These are phyloP conservation scores for Cryptoprocta ferox DNA, from an alignment of 2,797 vertebrate genomes.

Conservation along the genomic window DNA sequence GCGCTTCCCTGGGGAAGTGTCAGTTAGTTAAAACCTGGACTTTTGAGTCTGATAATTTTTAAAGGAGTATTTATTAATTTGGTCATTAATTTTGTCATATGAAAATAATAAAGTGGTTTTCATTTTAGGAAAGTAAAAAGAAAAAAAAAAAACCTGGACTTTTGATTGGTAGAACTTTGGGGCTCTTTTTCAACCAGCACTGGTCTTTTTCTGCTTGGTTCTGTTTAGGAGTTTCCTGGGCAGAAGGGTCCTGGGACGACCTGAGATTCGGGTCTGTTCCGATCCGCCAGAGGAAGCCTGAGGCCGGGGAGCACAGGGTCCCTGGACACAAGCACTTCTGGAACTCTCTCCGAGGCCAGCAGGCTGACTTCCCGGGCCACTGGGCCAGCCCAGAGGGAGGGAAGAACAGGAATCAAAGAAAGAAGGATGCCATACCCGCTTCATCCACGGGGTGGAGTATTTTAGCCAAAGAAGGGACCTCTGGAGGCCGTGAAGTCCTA, in stretches of 20 bases:
- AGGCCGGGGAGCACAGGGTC: neutral
- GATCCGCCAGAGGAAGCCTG: neutral
- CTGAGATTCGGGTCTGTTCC: neutral
- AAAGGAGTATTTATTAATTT: too few relatives aligned
- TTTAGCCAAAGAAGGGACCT: conserved; percentile 59
- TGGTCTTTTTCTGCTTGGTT: neutral
- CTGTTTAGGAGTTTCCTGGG: neutral
- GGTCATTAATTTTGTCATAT: too few relatives aligned
- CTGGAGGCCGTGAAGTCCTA: rapidly evolving
- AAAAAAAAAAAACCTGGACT: neutral
- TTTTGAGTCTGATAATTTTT: too few relatives aligned
- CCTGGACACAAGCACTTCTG: neutral
- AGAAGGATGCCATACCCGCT: neutral
- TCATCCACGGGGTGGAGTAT: conserved; percentile 73
- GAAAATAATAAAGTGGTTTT: too few relatives aligned
- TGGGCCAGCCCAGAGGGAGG: rapidly evolving
- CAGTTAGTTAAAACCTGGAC: neutral
- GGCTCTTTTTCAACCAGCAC: neutral
- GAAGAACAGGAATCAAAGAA: neutral
- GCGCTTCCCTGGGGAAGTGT: neutral
- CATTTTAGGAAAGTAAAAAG: too few relatives aligned
- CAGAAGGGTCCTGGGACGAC: neutral
- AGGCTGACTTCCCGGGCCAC: rapidly evolving
- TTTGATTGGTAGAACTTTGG: neutral
- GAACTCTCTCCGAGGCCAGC: neutral